phyloP scores from a whole-genome alignment of 2,888 invertebrate species.

The Nymphalis polychloros region DNA sequence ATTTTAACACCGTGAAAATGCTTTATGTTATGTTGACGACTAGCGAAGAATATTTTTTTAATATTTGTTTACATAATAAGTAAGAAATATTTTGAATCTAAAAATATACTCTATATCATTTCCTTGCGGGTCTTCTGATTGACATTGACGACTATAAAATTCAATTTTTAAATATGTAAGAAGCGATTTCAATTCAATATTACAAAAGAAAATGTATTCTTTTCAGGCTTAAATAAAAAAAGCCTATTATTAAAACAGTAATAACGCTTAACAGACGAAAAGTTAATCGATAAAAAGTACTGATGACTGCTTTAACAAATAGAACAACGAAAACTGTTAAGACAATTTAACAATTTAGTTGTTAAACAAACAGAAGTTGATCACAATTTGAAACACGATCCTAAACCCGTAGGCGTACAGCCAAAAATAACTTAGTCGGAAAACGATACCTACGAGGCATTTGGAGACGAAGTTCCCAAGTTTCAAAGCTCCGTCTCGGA shows the following conservation, averaged over 20 bases:
- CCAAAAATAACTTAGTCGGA: conserved; percentile 33
- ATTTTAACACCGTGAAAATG: conserved; percentile 73
- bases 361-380: conserved; percentile 20
- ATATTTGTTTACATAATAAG: neutral
- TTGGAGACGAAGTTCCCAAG: conserved; percentile 19
- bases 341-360: conserved; percentile 9
- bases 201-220: too few relatives aligned
- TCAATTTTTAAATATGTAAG: too few relatives aligned
- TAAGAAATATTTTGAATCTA: too few relatives aligned
- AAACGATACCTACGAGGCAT: conserved; percentile 20
- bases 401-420: conserved; percentile 27
- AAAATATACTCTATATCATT: too few relatives aligned
- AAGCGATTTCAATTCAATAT: too few relatives aligned
- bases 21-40: conserved; percentile 24
- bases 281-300: neutral
- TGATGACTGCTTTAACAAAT: neutral
- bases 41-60: conserved; percentile 1
- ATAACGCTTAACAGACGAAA: neutral
- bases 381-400: conserved; percentile 23
- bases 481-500: conserved; percentile 44
- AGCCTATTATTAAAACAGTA: neutral
- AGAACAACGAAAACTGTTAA: conserved; percentile 5
- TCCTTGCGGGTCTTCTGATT: too few relatives aligned
- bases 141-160: too few relatives aligned
- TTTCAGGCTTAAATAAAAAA: too few relatives aligned